These are phyloP conservation scores for Trachymyrmex septentrionalis DNA, from an alignment of 1,140 invertebrate species.

Conservation along the genomic window DNA sequence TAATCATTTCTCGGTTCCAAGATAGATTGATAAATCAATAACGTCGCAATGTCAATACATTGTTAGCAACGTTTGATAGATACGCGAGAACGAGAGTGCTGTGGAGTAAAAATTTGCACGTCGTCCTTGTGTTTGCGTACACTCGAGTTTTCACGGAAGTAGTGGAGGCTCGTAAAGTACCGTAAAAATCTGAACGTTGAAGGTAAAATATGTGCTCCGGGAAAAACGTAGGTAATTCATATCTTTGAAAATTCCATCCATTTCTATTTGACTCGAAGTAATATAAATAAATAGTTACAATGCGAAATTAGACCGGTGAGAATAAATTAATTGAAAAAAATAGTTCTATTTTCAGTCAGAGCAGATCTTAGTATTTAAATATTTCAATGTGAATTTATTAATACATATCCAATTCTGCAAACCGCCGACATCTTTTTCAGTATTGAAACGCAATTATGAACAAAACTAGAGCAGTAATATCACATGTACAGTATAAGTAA, in stretches of 20 bases:
- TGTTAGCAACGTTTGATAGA: slow-evolving; percentile 49
- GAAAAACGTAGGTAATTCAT: slow-evolving; percentile 13
- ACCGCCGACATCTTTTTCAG: too few species aligned
- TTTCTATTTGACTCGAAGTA: background rate
- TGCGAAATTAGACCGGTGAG: too few species aligned
- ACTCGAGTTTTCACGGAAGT: background rate
- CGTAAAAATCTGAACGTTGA: slow-evolving; percentile 32
- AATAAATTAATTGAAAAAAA: too few species aligned
- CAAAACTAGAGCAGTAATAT: too few species aligned
- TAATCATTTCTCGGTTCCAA: slow-evolving; percentile 46
- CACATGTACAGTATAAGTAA: background rate
- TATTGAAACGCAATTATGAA: too few species aligned
- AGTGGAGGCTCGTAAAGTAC: slow-evolving; percentile 10
- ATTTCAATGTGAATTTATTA: too few species aligned
- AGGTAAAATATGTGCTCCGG: slow-evolving; percentile 5
- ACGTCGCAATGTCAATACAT: slow-evolving; percentile 50
- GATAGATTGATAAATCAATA: slow-evolving; percentile 57
- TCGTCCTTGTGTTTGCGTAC: slow-evolving; percentile 25
- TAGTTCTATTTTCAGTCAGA: too few species aligned
- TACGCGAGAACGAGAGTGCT: background rate
- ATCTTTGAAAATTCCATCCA: slow-evolving; percentile 23
- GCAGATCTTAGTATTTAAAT: too few species aligned
- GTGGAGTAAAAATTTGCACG: slow-evolving; percentile 37
- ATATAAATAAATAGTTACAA: background rate
- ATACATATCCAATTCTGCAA: too few species aligned